Evolutionary conservation across 2,797 vertebrate species (phyloP), one percentile per base, ranked within the genome.

Genomic region (Poeciliopsis presidionis): DNA sequence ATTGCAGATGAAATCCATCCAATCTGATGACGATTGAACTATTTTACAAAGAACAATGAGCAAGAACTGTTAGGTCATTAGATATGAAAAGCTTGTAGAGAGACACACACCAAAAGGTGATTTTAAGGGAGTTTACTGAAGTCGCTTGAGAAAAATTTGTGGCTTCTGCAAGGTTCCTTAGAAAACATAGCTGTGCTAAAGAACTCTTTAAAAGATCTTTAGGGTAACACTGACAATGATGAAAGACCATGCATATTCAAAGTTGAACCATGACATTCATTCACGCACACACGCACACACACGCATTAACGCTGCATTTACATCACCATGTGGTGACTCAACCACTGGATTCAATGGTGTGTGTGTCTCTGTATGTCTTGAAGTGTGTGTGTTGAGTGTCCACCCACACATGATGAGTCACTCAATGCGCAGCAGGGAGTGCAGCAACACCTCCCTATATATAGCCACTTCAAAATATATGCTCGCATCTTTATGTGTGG

Each of bases 371-470:
- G 43, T 77, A 59, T 81, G 76, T 81, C 75, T 28, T 33, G 59
- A 77, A 79, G 75, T 79, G 73, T 79, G 69, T 80, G 82, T 53
- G 84, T 78, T 90, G 78, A 82, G 79, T 83, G 82, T 81, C 69
- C 91, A 89, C 93, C 92, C 91, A 93, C 91, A 75, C 89, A 81
- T 84, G 90, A 92, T 94, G 92, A 94, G 88, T 93, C 93, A 94
- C 82, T 77, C 80, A 75, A 79, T 70, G 84, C 86, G 41, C 84
- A 87, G 87, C 82, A 86, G 84, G 83, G 87, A 89, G 82, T 86
- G 78, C 89, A 90, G 89, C 88, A 90, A 87, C 87, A 83, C 87
- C 84, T 65, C 77, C 78, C 84, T 92, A 92, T 90, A 87, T 89
- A 91, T 90, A 92, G 86, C 82, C 28, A 41, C 82, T 73, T 51